phyloP scores from a whole-genome alignment of 2,888 invertebrate species.

The Brenthis hecate region DNA sequence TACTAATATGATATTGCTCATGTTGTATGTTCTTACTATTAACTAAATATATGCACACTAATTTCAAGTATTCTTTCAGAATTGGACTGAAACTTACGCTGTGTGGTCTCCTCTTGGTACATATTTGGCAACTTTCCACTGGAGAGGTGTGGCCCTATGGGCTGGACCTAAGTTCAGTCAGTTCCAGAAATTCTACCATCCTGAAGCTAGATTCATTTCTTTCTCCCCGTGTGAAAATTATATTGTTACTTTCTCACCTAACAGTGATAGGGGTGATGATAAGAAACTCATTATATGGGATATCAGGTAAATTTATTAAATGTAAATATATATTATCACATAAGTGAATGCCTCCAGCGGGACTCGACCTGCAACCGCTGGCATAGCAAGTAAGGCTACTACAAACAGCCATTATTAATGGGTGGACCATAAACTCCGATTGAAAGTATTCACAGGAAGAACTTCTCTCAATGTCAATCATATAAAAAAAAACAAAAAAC shows the following conservation, averaged over 20 bases:
- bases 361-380: too few species aligned
- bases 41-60: background rate
- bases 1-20: too few species aligned
- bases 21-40: too few species aligned
- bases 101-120: constrained; percentile 99
- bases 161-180: constrained; percentile 96
- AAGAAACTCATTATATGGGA: constrained; percentile 98
- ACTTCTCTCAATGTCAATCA: too few species aligned
- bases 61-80: constrained; percentile 69
- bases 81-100: constrained; percentile 98
- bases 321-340: too few species aligned
- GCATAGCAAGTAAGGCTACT: too few species aligned
- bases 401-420: too few species aligned
- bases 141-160: constrained; percentile 97
- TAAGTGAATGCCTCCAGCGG: too few species aligned
- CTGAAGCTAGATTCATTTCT: constrained; percentile 96
- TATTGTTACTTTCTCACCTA: constrained; percentile 95
- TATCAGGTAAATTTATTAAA: constrained; percentile 84
- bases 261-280: constrained; percentile 86
- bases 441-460: too few species aligned
- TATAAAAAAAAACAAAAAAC: too few species aligned
- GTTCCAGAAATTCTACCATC: constrained; percentile 94
- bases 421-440: too few species aligned
- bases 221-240: constrained; percentile 99
- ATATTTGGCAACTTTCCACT: constrained; percentile 97